Conservation (phyloP, 2,113 vertebrate genomes). For the Cyanoderma ruficeps region DNA sequence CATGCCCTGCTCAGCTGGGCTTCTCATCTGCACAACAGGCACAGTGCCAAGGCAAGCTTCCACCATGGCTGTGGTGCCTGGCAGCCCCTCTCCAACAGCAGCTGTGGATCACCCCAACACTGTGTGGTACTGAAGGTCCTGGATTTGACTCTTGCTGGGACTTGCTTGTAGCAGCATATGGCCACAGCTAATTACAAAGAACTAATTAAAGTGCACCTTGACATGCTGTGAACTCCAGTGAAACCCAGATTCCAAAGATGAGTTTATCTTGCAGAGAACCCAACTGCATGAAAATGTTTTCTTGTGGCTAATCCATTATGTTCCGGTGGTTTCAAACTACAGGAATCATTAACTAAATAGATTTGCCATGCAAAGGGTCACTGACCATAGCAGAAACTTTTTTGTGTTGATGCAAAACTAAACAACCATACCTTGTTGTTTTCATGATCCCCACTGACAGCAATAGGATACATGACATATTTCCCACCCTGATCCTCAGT, state of each 20-base stretch:
- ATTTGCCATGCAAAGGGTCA: background rate
- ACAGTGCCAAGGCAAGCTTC: background rate
- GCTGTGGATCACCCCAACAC: fast-evolving
- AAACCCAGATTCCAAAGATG: background rate
- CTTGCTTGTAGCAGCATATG: background rate
- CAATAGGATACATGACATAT: conserved; percentile 97
- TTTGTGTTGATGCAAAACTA: background rate
- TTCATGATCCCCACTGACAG: conserved; percentile 94
- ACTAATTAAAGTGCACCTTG: background rate
- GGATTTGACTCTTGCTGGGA: background rate
- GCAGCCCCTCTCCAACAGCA: background rate
- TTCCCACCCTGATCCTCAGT: conserved; percentile 94
- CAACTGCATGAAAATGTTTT: background rate
- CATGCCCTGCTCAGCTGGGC: background rate
- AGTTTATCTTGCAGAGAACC: background rate
- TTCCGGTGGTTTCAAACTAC: background rate
- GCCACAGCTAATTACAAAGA: background rate
- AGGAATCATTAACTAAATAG: background rate
- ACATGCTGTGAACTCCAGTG: background rate
- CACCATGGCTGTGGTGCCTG: fast-evolving
- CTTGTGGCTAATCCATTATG: background rate
- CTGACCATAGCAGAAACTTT: background rate
- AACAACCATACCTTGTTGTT: conserved; percentile 90
- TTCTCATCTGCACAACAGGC: background rate
- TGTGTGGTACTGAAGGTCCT: background rate